A percentile compares a stretch with the other conserved stretches of the same genome.
These are phyloP conservation scores for Euspilapteryx auroguttella DNA, from an alignment of 2,888 invertebrate species.

Conservation along the genomic window DNA sequence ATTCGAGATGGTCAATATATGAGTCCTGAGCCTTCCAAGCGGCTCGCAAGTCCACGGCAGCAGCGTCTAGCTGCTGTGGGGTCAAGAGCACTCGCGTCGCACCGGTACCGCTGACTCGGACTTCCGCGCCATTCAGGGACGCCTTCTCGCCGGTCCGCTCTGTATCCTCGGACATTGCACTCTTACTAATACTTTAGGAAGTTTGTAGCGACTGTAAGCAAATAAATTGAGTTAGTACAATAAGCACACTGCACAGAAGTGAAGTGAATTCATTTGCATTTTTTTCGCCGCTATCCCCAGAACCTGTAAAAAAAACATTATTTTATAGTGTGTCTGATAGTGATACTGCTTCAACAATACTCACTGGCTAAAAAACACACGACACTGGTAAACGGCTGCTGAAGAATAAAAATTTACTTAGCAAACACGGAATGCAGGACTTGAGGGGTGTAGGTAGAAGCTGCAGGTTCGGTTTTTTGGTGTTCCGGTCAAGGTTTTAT, in stretches of 20 bases:
- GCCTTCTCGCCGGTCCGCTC: conserved; percentile 48
- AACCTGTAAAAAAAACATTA: conserved; percentile 7
- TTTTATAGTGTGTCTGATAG: too few relatives aligned
- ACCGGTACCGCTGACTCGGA: conserved; percentile 43
- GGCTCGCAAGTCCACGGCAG: conserved; percentile 66
- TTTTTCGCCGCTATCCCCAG: too few relatives aligned
- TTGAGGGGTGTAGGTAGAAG: too few relatives aligned
- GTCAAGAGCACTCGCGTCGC: conserved; percentile 63
- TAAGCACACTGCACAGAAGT: too few relatives aligned
- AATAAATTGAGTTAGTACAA: conserved; percentile 31
- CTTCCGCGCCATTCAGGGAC: conserved; percentile 36
- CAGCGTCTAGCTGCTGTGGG: conserved; percentile 65
- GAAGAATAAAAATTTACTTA: too few relatives aligned
- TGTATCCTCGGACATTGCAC: conserved; percentile 58
- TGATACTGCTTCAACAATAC: too few relatives aligned
- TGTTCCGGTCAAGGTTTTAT: too few relatives aligned
- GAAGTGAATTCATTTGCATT: conserved; percentile 17
- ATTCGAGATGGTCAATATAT: conserved; percentile 75
- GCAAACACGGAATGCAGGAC: too few relatives aligned
- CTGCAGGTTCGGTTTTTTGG: too few relatives aligned
- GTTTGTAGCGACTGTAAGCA: conserved; percentile 50
- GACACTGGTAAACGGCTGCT: too few relatives aligned
- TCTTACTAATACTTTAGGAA: conserved; percentile 38
- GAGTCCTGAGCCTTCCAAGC: conserved; percentile 77
- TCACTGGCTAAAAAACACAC: too few relatives aligned